Base-by-base conservation (phyloP, 2,113 vertebrate genomes). In the Rhabdornis inornatus region DNA sequence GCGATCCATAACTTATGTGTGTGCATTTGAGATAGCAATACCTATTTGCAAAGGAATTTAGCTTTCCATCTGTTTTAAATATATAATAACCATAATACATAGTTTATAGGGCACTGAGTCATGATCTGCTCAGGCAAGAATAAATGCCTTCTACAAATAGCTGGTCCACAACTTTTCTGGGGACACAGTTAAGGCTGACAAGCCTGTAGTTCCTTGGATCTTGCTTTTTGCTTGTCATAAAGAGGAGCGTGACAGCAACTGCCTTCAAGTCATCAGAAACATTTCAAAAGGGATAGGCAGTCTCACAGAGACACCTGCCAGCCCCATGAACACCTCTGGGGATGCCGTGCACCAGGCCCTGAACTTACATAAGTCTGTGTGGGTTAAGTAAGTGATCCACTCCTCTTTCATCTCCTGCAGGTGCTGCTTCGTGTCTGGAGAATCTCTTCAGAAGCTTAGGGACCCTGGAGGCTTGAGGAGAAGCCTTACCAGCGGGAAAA, bases 1-100 rank as follows among this genome's bases (percentile, higher is more conserved):
- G 8, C 0, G 0, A 8, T 66, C 15, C 10, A 21, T 82, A 61
- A 12, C 5, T 11, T 40, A 1, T 3, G 7, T 40, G 3, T 53
- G 31, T 65, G 15, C 2, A 2, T 78, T 93, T 69, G 59, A 45
- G 25, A 16, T 10, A 68, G 27, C 23, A 63, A 6, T 63, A 25
- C 4, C 15, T 45, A 15, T 59, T 59, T 69, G 15, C 63, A 74
- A 53, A 45, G 28, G 9, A 45, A 39, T 63, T 94, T 55, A 39
- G 6, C 7, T 84, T 90, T 70, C 33, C 2, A 18, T 74, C 7
- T 66, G 16, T 75, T 91, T 84, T 28, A 55, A 69, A 59, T 68
- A 6, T 3, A 15, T 30, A 50, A 70, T 50, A 50, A 1, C 4
- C 6, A 18, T 59, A 16, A 33, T 35, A 10, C 31, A 16, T 25